A percentile compares a stretch with the other conserved stretches of the same genome.
Evolutionary conservation across 2,113 vertebrate genomes (phyloP).

Genomic region (Dryoscopus gambensis): DNA sequence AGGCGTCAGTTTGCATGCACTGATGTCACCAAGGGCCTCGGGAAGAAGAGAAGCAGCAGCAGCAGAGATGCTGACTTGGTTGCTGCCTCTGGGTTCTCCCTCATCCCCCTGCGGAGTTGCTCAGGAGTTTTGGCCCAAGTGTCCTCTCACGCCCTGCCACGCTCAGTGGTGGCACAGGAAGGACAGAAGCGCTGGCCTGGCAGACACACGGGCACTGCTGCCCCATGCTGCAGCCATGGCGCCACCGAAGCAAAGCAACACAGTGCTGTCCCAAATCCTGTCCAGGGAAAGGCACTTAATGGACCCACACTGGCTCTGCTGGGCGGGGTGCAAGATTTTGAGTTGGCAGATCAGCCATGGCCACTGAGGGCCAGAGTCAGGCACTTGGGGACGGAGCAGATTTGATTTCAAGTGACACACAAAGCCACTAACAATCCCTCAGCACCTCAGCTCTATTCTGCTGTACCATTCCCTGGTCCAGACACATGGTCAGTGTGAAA

Average conservation of each 20-base stretch:
- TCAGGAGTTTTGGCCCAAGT: background rate
- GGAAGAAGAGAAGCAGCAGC: background rate
- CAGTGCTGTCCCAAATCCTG: background rate
- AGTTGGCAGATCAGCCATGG: background rate
- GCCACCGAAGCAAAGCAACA: background rate
- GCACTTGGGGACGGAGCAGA: background rate
- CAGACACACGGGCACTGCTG: background rate
- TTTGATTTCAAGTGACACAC: background rate
- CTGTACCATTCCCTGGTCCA: background rate
- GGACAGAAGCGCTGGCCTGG: background rate
- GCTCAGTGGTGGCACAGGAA: background rate
- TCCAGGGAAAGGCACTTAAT: conserved; percentile 37
- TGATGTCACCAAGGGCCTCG: background rate
- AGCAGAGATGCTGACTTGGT: background rate
- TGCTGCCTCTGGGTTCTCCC: background rate
- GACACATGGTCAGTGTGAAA: background rate
- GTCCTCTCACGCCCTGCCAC: background rate
- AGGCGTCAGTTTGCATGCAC: background rate
- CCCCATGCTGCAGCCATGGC: background rate
- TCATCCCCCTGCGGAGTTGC: background rate
- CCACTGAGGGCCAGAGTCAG: background rate
- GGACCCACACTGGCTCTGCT: background rate
- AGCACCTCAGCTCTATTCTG: background rate
- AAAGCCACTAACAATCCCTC: background rate
- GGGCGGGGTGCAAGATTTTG: background rate